Evolutionary conservation across 2,113 vertebrate species (phyloP), one percentile per base, ranked within the genome.

Genomic region (Oncorhynchus clarkii): DNA sequence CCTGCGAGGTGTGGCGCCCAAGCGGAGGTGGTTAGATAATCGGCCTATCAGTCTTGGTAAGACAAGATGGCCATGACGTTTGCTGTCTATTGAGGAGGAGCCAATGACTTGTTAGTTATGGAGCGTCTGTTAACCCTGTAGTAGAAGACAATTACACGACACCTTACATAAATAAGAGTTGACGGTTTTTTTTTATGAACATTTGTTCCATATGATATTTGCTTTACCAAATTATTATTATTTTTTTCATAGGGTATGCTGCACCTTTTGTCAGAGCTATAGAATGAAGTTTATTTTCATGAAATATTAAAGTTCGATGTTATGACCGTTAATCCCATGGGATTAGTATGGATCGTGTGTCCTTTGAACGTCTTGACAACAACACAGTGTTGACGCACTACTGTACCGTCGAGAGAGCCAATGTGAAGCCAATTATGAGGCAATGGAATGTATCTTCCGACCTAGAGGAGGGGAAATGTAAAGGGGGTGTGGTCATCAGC

Each of bases 401-500:
- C 14, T 3, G 2, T 4, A n/a, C 2, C 16, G 12, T 22, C 11
- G 20, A 59, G 70, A 81, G 69, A 73, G 69, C 71, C 70, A 74
- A 70, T 22, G 73, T 70, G 31, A 60, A 27, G 67, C 74, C 67
- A 51, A 45, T 2, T 66, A 77, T 73, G 24, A 22, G 70, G 79
- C 86, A 86, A 80, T 84, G 84, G 87, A 80, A 84, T 77, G 81
- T 79, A 67, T 34, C 66, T 73, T 78, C 49, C 4, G 4, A 14
- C 49, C 49, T 1, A 74, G 80, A 75, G 67, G 81, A 86, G 74
- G 39, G 39, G 81, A 73, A 84, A 85, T 84, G 73, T 39, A 80
- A 75, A 75, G 85, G 82, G 85, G 80, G 87, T 88, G 89, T 82
- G 88, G 86, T 87, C 71, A 31, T n/a, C 27, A n/a, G 77, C 84